Conservation (phyloP, 2,888 invertebrate species). For the Drosophila hawaiiensis region DNA sequence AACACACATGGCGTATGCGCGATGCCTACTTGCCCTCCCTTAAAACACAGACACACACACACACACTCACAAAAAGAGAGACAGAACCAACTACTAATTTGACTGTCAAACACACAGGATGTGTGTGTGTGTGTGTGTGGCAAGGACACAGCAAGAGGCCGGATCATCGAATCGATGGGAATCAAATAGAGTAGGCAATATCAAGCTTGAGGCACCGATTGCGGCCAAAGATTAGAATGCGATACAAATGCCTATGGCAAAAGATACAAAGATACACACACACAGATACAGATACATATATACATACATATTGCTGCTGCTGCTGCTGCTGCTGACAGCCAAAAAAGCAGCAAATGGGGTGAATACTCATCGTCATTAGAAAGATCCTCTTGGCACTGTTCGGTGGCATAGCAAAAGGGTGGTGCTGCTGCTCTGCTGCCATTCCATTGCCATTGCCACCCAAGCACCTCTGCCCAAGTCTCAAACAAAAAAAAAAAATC, state of each 20-base stretch:
- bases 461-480: not conserved
- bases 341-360: not conserved
- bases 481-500: not conserved
- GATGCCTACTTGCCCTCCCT: conserved; percentile 10
- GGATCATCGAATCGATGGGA: conserved; percentile 74
- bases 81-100: conserved; percentile 50
- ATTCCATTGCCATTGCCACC: conserved; percentile 8
- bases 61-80: not conserved
- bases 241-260: conserved; percentile 4
- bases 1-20: conserved; percentile 47
- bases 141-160: conserved; percentile 7
- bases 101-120: conserved; percentile 61
- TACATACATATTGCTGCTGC: not conserved
- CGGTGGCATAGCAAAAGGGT: conserved; percentile 6
- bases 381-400: not conserved
- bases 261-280: conserved; percentile 29
- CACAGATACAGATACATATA: conserved; percentile 9
- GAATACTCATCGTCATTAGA: not conserved
- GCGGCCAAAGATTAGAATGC: conserved; percentile 38
- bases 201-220: conserved; percentile 11
- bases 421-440: not conserved
- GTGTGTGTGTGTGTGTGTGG: not conserved
- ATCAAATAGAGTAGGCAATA: conserved; percentile 63
- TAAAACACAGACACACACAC: not conserved
- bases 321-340: not conserved